Evolutionary conservation across 2,888 invertebrate species (phyloP).

Genomic region (Amiota communis): DNA sequence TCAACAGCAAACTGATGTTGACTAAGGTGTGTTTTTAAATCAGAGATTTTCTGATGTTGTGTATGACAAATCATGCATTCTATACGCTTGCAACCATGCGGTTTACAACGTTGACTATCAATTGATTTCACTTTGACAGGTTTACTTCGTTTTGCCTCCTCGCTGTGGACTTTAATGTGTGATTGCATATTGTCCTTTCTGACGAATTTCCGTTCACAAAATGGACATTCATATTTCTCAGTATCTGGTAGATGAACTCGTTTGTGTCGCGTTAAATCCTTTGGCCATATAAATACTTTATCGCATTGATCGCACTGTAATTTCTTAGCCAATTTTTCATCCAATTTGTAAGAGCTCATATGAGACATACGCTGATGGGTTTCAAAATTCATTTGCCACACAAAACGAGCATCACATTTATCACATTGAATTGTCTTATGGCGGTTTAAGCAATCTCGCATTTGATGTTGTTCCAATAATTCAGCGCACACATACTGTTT

Average conservation of each 20-base stretch:
- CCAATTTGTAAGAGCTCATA: slow-evolving; percentile 56
- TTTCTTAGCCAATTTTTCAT: slow-evolving; percentile 63
- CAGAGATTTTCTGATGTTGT: slow-evolving; percentile 64
- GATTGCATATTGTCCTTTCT: slow-evolving; percentile 77
- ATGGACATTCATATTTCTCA: slow-evolving; percentile 76
- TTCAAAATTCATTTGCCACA: slow-evolving; percentile 66
- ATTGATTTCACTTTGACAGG: slow-evolving; percentile 37
- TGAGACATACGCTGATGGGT: slow-evolving; percentile 47
- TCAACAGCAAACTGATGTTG: slow-evolving; percentile 56
- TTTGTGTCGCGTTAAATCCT: slow-evolving; percentile 79
- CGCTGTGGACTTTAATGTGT: slow-evolving; percentile 76
- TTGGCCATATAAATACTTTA: slow-evolving; percentile 79
- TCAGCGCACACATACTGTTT: slow-evolving; percentile 75
- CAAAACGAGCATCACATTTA: slow-evolving; percentile 63
- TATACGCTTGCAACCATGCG: slow-evolving; percentile 69
- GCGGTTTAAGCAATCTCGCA: slow-evolving; percentile 66
- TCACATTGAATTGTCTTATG: slow-evolving; percentile 57
- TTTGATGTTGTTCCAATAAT: slow-evolving; percentile 75
- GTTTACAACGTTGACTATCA: slow-evolving; percentile 58
- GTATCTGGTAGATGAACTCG: slow-evolving; percentile 77
- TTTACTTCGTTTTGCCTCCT: slow-evolving; percentile 40
- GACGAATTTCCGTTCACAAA: slow-evolving; percentile 77
- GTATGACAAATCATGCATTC: slow-evolving; percentile 71
- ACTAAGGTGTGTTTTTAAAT: slow-evolving; percentile 64
- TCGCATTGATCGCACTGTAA: slow-evolving; percentile 78